These are phyloP conservation scores for Rhinoderma darwinii DNA, from an alignment of 2,113 vertebrate species.

Conservation along the genomic window DNA sequence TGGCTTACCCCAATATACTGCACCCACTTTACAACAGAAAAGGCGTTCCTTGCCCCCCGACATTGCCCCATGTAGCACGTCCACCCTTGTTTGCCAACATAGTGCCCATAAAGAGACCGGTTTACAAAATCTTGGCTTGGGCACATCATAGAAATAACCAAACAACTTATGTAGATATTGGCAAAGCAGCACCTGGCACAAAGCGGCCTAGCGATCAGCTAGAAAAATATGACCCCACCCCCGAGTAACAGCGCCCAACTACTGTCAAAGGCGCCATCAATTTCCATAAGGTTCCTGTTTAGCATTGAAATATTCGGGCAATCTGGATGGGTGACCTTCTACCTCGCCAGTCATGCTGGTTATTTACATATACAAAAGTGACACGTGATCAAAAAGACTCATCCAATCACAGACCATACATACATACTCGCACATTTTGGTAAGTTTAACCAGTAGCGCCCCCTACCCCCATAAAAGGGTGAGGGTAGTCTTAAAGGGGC, in stretches of 20 bases:
- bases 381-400: not conserved
- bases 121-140: not conserved
- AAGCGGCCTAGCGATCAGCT: not conserved
- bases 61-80: not conserved
- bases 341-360: not conserved
- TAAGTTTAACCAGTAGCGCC: not conserved
- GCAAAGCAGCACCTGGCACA: not conserved
- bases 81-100: not conserved
- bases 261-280: not conserved
- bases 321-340: too few relatives aligned
- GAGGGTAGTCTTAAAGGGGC: not conserved
- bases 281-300: slow-evolving; percentile 5
- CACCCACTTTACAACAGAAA: not conserved
- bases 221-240: not conserved
- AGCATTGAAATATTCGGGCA: not conserved
- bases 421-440: slow-evolving; percentile 1
- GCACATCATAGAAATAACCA: not conserved
- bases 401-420: not conserved
- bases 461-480: not conserved
- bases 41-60: not conserved
- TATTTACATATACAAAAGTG: slow-evolving; percentile 16
- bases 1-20: not conserved
- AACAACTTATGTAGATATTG: not conserved
- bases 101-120: not conserved
- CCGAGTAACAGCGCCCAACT: not conserved